These are phyloP conservation scores for Halcyon chelicuti DNA, from an alignment of 2,797 vertebrate species.

Conservation along the genomic window DNA sequence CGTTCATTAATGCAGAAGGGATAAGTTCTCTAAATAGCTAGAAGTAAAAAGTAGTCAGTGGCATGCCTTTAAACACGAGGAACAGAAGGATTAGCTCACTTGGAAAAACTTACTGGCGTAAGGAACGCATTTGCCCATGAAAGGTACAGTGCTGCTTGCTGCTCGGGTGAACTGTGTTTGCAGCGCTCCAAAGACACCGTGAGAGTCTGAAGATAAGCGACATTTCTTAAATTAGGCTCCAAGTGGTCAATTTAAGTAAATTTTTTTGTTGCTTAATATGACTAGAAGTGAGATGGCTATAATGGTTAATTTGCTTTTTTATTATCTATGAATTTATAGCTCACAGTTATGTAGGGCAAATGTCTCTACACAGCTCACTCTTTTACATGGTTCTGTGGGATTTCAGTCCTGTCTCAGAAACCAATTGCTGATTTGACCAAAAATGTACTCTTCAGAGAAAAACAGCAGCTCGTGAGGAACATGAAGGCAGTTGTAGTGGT, in stretches of 20 bases:
- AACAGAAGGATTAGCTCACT: slow-evolving; percentile 27
- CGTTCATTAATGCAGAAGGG: neutral
- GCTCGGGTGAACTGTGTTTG: neutral
- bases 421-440: neutral
- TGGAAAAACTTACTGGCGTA: slow-evolving; percentile 21
- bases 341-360: neutral
- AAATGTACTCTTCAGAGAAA: neutral
- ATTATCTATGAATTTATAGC: neutral
- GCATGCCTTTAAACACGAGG: neutral
- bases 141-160: slow-evolving; percentile 3
- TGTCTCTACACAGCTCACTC: neutral
- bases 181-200: neutral
- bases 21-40: neutral
- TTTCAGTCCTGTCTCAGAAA: neutral
- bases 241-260: neutral
- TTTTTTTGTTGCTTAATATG: neutral
- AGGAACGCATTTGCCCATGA: slow-evolving; percentile 29
- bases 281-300: neutral
- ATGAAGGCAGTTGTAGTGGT: neutral
- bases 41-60: slow-evolving; percentile 17
- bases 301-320: neutral
- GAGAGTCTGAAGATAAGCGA: neutral
- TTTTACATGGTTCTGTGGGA: neutral
- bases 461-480: neutral
- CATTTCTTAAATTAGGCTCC: neutral